Base-by-base conservation (phyloP, 2,888 invertebrate species). In the Synanthedon myopaeformis region DNA sequence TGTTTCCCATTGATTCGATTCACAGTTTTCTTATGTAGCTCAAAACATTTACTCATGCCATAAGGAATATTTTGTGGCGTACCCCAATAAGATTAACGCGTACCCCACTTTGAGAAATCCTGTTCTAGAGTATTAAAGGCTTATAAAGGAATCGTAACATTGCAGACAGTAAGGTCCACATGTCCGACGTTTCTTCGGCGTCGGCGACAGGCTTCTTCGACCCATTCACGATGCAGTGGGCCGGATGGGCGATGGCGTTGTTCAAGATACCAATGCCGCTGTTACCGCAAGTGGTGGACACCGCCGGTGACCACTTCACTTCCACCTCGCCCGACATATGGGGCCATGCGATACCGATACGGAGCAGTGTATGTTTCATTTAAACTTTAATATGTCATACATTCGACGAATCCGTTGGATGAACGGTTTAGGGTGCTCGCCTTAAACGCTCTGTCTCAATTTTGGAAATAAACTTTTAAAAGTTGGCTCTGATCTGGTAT, bases 131-230 rank as follows among this genome's bases (percentile, higher is more conserved):
- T 23, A 23, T 35, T 5, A 35, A 10, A 35, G 10, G 2, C 35
- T 35, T 3, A 3, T 35, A 10, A 35, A 35, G 35, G 35, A 10
- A 35, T 35, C 3, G 10, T 35, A 3, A 45, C 45, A 45, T 45
- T 45, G 53, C 67, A 87, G 88, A 82, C 54, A 83, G 88, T 6
- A 84, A 79, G 63, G 72, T 90, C 28, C 95, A 95, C 76, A 91
- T 95, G 55, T 94, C 95, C 0, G 99, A 99, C 71, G 92, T 93
- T n/a, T 95, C 96, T 0, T 95, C 93, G 62, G 96, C 96, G 1
- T 94, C 96, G 42, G 93, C 96, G 1, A 97, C 98, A 0, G 98
- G 97, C 1, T 89, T 99, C 65, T 99, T 91, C 75, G 98, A 99
- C 78, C 97, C 98, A 0, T 99, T 96, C 75, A 91, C 93, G 58